Evolutionary conservation across 2,113 vertebrate genomes (phyloP).

Genomic region (Acanthisitta chloris): DNA sequence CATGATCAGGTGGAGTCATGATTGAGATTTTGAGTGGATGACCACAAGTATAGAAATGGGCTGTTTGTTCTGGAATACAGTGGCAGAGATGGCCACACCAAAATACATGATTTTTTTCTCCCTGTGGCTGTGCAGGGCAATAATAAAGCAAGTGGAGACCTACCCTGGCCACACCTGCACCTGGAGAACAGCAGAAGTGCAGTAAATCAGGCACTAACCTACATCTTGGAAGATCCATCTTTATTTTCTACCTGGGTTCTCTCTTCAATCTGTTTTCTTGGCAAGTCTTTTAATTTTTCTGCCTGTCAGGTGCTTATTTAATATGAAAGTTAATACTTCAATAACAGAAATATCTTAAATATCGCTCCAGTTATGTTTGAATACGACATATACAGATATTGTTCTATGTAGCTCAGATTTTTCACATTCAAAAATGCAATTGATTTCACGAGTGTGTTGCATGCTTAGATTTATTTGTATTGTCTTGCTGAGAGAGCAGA

Average conservation of each 20-base stretch:
- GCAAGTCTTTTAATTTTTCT: not conserved
- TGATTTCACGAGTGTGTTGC: not conserved
- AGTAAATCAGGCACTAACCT: not conserved
- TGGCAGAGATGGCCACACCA: not conserved
- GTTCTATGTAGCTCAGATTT: not conserved
- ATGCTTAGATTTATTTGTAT: not conserved
- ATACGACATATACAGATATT: not conserved
- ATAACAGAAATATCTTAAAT: not conserved
- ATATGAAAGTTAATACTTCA: not conserved
- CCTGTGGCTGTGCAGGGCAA: not conserved
- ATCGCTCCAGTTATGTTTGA: not conserved
- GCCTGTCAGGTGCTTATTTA: not conserved
- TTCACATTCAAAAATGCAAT: not conserved
- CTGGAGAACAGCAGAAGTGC: not conserved
- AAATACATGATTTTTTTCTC: not conserved
- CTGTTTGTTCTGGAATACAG: not conserved
- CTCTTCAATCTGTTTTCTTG: not conserved
- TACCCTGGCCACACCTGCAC: not conserved
- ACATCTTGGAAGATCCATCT: not conserved
- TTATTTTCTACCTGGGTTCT: not conserved
- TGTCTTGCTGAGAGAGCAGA: not conserved
- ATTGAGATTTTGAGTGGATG: not conserved
- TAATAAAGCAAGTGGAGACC: not conserved
- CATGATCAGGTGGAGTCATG: not conserved
- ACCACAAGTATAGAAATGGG: not conserved